Percentiles rank a stretch among this genome's conserved stretches.
Evolutionary conservation across 2,888 invertebrate genomes (phyloP).

Genomic region (Deilephila porcellus): DNA sequence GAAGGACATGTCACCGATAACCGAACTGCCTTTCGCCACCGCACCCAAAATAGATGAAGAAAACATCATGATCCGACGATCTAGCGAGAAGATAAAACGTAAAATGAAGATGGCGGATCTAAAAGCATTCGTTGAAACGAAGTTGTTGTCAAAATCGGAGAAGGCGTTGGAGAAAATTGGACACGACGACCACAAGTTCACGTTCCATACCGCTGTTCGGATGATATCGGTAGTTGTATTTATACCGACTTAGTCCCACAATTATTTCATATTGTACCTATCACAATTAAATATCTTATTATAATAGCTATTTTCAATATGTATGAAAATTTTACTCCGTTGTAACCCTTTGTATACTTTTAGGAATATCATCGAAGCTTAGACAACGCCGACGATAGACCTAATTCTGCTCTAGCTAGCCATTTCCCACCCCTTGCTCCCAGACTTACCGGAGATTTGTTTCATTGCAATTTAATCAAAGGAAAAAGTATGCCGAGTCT

Average conservation of each 20-base stretch:
- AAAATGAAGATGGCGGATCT: constrained; percentile 96
- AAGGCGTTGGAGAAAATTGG: constrained; percentile 96
- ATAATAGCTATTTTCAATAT: too few relatives aligned
- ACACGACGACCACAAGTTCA: constrained; percentile 88
- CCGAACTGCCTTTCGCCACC: constrained; percentile 79
- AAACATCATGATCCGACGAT: constrained; percentile 81
- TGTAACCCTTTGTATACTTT: constrained; percentile 41
- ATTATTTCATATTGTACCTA: not conserved
- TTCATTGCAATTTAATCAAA: constrained; percentile 90
- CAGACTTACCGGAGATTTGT: constrained; percentile 77
- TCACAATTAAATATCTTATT: not conserved
- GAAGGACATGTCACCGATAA: constrained; percentile 87
- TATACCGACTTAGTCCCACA: constrained; percentile 20
- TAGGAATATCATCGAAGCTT: constrained; percentile 93
- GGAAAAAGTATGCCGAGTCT: constrained; percentile 98
- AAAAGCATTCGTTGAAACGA: constrained; percentile 96
- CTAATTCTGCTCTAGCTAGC: constrained; percentile 88
- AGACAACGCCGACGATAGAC: constrained; percentile 91
- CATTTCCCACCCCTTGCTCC: constrained; percentile 86
- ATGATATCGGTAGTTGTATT: constrained; percentile 86
- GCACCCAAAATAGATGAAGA: constrained; percentile 73
- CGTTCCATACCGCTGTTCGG: constrained; percentile 82
- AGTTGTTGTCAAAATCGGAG: constrained; percentile 95
- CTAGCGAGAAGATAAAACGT: constrained; percentile 93
- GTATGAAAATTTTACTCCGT: too few relatives aligned